phyloP scores from a whole-genome alignment of 2,797 vertebrate species.

The Halcyon chelicuti region DNA sequence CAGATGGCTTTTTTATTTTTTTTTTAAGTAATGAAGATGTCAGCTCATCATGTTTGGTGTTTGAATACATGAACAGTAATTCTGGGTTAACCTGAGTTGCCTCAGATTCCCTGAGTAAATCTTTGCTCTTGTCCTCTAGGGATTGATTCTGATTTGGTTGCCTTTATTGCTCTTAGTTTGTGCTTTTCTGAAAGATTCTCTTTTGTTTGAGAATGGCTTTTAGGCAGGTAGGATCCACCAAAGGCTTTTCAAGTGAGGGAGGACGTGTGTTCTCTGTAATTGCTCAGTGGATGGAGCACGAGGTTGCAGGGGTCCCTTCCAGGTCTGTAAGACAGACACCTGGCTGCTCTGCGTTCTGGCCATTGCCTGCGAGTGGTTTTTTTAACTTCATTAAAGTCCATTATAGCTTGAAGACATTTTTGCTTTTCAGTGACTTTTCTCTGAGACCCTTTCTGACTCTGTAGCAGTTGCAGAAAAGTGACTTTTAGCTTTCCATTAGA shows the following conservation, averaged over 20 bases:
- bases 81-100: neutral
- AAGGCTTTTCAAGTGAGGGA: neutral
- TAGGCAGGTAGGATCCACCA: neutral
- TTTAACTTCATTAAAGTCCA: neutral
- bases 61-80: neutral
- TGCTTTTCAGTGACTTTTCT: neutral
- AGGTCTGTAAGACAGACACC: neutral
- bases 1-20: neutral
- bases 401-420: constrained; percentile 18
- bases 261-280: neutral
- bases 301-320: neutral
- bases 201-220: neutral
- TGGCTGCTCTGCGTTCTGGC: neutral
- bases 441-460: neutral
- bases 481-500: constrained; percentile 32
- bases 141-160: neutral
- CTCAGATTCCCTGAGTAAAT: neutral
- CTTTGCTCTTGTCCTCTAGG: neutral
- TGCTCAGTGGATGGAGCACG: neutral
- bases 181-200: neutral
- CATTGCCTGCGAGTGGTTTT: neutral
- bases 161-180: neutral
- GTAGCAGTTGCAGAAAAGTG: neutral
- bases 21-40: neutral
- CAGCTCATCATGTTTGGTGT: neutral